Evolutionary conservation across 2,113 vertebrate genomes (phyloP).

Genomic region (Neopipo cinnamomea): DNA sequence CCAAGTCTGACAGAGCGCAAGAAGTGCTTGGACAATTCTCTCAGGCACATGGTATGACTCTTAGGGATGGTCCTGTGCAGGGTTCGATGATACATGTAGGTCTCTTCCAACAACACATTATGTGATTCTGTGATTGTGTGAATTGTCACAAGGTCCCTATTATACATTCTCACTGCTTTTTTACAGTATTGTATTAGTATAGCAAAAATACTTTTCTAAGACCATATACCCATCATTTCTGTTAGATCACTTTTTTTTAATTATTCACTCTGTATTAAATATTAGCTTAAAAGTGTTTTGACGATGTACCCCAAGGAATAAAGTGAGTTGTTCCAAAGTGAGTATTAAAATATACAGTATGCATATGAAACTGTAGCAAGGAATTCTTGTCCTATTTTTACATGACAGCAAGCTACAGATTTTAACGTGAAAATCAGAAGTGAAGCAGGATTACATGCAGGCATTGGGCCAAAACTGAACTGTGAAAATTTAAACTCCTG

Average conservation of each 20-base stretch:
- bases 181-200: neutral
- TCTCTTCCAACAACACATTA: neutral
- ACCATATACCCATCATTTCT: neutral
- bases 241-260: neutral
- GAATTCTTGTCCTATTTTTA: slow-evolving; percentile 28
- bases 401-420: neutral
- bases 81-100: neutral
- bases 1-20: neutral
- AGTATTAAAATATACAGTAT: neutral
- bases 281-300: neutral
- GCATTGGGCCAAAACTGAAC: slow-evolving; percentile 27
- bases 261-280: neutral
- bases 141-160: neutral
- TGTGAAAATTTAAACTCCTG: slow-evolving; percentile 21
- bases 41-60: neutral
- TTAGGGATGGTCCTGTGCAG: neutral
- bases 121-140: neutral
- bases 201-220: neutral
- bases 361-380: neutral
- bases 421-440: slow-evolving; percentile 7
- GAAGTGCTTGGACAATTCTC: neutral
- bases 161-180: slow-evolving; percentile 1
- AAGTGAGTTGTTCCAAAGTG: neutral
- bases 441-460: slow-evolving; percentile 19
- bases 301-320: neutral